Percentiles rank a stretch among this genome's conserved stretches.
phyloP scores from a whole-genome alignment of 2,888 invertebrate genomes.

The Troilus luridus region DNA sequence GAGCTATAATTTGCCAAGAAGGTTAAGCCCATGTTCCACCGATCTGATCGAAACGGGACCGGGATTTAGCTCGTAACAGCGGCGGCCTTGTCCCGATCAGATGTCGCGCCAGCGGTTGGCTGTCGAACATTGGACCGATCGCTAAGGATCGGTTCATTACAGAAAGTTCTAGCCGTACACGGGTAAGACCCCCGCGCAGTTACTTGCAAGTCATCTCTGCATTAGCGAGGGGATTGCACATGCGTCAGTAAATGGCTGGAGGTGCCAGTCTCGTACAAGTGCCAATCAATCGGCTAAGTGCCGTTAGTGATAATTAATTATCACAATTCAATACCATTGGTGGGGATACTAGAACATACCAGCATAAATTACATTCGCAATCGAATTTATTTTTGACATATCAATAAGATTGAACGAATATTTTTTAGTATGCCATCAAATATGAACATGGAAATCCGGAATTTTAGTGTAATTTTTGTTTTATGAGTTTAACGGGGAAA shows the following conservation, averaged over 20 bases:
- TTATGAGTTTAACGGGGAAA: too few species aligned
- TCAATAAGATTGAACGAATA: too few species aligned
- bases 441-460: too few species aligned
- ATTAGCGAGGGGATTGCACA: not conserved
- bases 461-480: too few species aligned
- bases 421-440: too few species aligned
- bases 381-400: too few species aligned
- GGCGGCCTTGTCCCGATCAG: slow-evolving; percentile 15
- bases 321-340: not conserved
- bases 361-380: too few species aligned
- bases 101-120: not conserved
- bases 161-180: not conserved
- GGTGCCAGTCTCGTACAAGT: not conserved
- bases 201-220: slow-evolving; percentile 24
- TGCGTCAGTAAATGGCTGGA: not conserved
- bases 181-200: not conserved
- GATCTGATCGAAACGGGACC: not conserved
- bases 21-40: not conserved
- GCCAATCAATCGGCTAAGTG: not conserved
- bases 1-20: not conserved
- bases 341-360: too few species aligned
- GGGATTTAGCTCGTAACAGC: not conserved
- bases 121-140: not conserved
- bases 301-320: not conserved
- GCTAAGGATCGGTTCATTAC: not conserved